phyloP scores from a whole-genome alignment of 2,113 vertebrate species.

The Benitochromis conjunctus region DNA sequence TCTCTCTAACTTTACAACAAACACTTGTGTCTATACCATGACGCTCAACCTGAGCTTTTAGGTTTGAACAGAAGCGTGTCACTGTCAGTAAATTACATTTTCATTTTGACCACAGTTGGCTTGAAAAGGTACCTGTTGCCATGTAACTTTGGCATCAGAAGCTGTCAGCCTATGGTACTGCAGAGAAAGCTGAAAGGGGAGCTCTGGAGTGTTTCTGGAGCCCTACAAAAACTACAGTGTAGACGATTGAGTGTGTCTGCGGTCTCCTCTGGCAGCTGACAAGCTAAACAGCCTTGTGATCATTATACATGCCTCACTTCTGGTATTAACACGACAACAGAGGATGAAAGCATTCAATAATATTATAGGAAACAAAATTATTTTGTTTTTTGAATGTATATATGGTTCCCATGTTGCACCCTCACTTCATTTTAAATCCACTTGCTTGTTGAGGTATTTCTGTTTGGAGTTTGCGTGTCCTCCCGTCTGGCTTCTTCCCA shows the following conservation, averaged over 20 bases:
- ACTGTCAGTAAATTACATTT: slow-evolving; percentile 1
- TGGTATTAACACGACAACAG: not conserved
- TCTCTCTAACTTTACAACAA: not conserved
- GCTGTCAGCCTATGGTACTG: not conserved
- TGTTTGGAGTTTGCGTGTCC: not conserved
- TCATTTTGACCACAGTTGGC: not conserved
- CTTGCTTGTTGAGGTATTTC: not conserved
- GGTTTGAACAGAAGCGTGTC: not conserved
- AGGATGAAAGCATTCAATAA: not conserved
- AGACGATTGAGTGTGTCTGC: not conserved
- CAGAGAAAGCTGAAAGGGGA: slow-evolving; percentile 20
- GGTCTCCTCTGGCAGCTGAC: not conserved
- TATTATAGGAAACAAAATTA: not conserved
- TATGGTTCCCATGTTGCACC: not conserved
- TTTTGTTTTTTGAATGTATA: not conserved
- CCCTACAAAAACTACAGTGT: not conserved
- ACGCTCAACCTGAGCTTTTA: not conserved
- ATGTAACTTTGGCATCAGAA: not conserved
- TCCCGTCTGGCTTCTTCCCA: not conserved
- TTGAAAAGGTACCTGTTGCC: not conserved
- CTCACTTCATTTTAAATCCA: not conserved
- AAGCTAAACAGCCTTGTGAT: not conserved
- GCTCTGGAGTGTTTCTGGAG: not conserved
- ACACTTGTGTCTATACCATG: not conserved
- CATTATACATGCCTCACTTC: not conserved